Conservation (phyloP, 2,888 invertebrate genomes). For the Cheilosia variabilis region DNA sequence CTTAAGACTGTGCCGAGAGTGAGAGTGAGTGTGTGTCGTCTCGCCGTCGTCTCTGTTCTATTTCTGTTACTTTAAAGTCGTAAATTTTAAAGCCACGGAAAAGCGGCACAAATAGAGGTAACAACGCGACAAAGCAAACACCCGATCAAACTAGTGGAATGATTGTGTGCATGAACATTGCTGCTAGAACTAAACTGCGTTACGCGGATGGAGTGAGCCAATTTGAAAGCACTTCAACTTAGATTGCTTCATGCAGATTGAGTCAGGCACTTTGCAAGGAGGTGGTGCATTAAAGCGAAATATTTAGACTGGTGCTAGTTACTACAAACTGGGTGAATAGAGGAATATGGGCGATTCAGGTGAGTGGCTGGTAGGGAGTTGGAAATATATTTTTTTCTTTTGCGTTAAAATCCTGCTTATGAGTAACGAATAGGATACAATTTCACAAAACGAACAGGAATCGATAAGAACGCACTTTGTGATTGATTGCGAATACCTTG, state of each 20-base stretch:
- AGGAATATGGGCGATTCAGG: slow-evolving; percentile 81
- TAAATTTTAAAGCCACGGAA: slow-evolving; percentile 46
- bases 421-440: background rate
- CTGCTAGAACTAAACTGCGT: slow-evolving; percentile 54
- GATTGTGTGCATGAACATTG: slow-evolving; percentile 38
- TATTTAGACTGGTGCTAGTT: background rate
- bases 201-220: slow-evolving; percentile 35
- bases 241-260: slow-evolving; percentile 55
- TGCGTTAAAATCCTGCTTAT: slow-evolving; percentile 1
- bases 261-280: slow-evolving; percentile 27
- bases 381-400: background rate
- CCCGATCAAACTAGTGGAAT: slow-evolving; percentile 30
- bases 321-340: slow-evolving; percentile 12
- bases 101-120: slow-evolving; percentile 22
- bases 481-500: background rate
- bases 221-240: slow-evolving; percentile 35
- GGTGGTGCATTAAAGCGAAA: slow-evolving; percentile 22
- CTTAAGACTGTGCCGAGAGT: slow-evolving; percentile 41
- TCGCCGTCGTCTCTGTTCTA: slow-evolving; percentile 13
- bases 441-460: background rate
- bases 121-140: slow-evolving; percentile 16
- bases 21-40: slow-evolving; percentile 21
- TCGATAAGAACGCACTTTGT: background rate
- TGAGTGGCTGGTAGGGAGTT: slow-evolving; percentile 73
- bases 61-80: slow-evolving; percentile 48